Percentiles rank a stretch among this genome's conserved stretches.
These are phyloP conservation scores for Umimayanthus chanpuru DNA, from an alignment of 92 coral and sea anemone genomes.

Conservation along the genomic window DNA sequence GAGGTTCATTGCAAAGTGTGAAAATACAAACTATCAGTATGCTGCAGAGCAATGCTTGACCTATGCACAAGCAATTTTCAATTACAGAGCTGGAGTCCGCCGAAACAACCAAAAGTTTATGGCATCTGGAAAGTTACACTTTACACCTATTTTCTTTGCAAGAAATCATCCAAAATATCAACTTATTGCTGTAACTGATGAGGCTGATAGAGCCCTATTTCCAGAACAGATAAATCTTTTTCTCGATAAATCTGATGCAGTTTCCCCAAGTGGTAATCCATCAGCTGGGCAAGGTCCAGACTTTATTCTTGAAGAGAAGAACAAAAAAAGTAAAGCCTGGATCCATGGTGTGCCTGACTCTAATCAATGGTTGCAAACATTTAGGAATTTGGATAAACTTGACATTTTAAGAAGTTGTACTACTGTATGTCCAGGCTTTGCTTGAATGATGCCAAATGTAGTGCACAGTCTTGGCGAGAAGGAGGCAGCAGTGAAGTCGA, in stretches of 20 bases:
- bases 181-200: background rate
- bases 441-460: background rate
- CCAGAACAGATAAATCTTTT: background rate
- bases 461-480: background rate
- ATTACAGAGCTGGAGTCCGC: background rate
- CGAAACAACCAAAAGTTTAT: background rate
- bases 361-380: background rate
- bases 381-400: background rate
- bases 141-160: background rate
- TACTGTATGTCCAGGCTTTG: background rate
- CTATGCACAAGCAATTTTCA: background rate
- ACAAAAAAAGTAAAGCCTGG: no score
- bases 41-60: background rate
- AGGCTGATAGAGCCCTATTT: background rate
- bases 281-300: background rate
- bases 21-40: background rate
- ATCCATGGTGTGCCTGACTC: no score
- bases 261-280: background rate
- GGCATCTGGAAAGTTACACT: background rate
- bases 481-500: background rate
- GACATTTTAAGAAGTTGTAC: background rate
- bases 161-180: background rate
- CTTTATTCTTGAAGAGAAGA: background rate
- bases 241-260: background rate
- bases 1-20: background rate